Base-by-base conservation (phyloP, 2,797 vertebrate species). In the Alosa sapidissima region DNA sequence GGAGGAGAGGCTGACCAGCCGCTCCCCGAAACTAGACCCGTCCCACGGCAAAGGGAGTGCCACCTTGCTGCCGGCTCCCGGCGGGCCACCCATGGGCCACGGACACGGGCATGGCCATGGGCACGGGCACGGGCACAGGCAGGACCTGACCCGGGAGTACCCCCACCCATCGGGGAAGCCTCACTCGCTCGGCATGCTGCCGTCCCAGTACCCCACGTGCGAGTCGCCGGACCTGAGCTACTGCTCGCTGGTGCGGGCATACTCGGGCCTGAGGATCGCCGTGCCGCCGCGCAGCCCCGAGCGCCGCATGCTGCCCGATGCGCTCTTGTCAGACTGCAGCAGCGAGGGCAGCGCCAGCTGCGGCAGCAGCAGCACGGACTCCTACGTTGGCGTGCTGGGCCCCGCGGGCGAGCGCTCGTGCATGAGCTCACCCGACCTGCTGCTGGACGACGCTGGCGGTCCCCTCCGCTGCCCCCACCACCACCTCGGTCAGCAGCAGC, bases 321-420 rank as follows among this genome's bases (percentile, higher is more conserved):
- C 97, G 0, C 95, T 97, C 54, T 94, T 93, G 0, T 98, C 97
- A 0, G 98, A 99, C 82, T 99, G 98, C 88, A 97, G 97, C 93
- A 98, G 98, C 0, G 98, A 99, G 87, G 97, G 98, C 90, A 97
- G 97, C 41, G 83, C 95, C 88, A 98, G 98, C 85, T 97, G 97
- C 13, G 95, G 96, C 2, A 97, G 97, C 3, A 97, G 97, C 1
- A 97, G 97, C 1, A 95, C 94, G 0, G 98, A 99, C 87, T 99
- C 97, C 0, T 98, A 97, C 0, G 86, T 95, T 11, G 94, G 95
- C 11, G 94, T 85, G 1, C 82, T 84, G 7, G 95, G 95, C 19
- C 96, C 97, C 89, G 93, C 94, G 89, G 93, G 94, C 0, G 95
- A 96, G 24, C 96, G 96, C 36, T 95, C 96, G 0, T 97, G 95